Conservation (phyloP, 35 echinoderm and acorn worm genomes). For the Hemicentrotus pulcherrimus region DNA sequence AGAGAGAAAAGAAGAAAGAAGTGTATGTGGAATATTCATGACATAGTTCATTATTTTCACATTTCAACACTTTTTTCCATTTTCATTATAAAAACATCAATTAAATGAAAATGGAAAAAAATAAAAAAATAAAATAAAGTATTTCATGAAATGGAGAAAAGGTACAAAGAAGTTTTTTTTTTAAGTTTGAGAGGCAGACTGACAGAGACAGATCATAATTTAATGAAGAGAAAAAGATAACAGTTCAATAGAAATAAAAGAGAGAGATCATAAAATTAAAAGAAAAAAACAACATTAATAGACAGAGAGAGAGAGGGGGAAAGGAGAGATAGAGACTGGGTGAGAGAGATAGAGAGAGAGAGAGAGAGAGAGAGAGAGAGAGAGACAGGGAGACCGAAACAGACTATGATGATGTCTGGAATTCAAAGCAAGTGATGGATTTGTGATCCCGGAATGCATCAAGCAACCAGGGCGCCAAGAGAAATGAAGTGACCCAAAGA, state of each 20-base stretch:
- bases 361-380: neutral
- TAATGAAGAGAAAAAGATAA: neutral
- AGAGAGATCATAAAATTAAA: neutral
- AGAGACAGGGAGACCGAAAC: neutral
- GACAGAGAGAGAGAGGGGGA: neutral
- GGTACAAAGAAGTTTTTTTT: no score
- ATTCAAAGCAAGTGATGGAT: neutral
- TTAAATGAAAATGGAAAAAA: no score
- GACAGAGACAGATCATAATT: no score
- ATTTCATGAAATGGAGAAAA: no score
- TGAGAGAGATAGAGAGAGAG: neutral
- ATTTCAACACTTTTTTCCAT: no score
- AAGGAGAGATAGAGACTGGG: neutral
- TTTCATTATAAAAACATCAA: no score
- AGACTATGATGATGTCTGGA: neutral
- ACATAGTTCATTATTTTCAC: no score
- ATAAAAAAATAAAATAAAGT: no score
- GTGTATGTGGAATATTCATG: no score
- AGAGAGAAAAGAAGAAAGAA: neutral
- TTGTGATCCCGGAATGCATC: neutral
- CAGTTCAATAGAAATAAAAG: neutral
- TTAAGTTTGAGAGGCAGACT: no score
- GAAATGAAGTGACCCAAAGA: slow-evolving; percentile 10
- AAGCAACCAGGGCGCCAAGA: neutral
- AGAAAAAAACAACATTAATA: neutral